Conservation (phyloP, 2,888 invertebrate species). For the Sclerodermus sp. region DNA sequence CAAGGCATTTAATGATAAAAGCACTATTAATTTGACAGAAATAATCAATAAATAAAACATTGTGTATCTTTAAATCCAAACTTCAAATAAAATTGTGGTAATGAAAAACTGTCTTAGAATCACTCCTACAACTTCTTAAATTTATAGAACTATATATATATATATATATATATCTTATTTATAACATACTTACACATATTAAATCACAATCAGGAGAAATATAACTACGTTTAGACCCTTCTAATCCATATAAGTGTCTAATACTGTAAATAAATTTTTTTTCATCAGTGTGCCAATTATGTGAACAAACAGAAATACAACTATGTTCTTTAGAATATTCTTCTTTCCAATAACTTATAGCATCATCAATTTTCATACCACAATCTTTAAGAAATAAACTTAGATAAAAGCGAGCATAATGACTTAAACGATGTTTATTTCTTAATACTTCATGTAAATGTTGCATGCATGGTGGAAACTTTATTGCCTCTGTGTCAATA, state of each 20-base stretch:
- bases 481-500: constrained; percentile 55
- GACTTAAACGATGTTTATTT: constrained; percentile 66
- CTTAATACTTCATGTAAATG: constrained; percentile 63
- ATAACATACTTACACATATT: constrained; percentile 61
- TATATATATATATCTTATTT: too few relatives aligned
- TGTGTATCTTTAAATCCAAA: too few relatives aligned
- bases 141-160: too few relatives aligned
- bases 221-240: constrained; percentile 68
- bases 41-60: too few relatives aligned
- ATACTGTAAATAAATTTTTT: constrained; percentile 69
- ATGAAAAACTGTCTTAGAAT: constrained; percentile 34
- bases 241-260: constrained; percentile 72
- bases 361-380: constrained; percentile 68
- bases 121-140: constrained; percentile 44
- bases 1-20: too few relatives aligned
- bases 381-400: constrained; percentile 73
- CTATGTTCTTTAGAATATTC: constrained; percentile 63
- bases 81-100: too few relatives aligned
- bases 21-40: too few relatives aligned
- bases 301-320: constrained; percentile 62
- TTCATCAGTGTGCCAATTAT: constrained; percentile 67
- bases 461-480: constrained; percentile 70
- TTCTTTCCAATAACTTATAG: constrained; percentile 66
- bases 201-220: constrained; percentile 63
- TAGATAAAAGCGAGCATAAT: constrained; percentile 67